Conservation (phyloP, 2,797 vertebrate genomes). For the Manis crassicaudata region DNA sequence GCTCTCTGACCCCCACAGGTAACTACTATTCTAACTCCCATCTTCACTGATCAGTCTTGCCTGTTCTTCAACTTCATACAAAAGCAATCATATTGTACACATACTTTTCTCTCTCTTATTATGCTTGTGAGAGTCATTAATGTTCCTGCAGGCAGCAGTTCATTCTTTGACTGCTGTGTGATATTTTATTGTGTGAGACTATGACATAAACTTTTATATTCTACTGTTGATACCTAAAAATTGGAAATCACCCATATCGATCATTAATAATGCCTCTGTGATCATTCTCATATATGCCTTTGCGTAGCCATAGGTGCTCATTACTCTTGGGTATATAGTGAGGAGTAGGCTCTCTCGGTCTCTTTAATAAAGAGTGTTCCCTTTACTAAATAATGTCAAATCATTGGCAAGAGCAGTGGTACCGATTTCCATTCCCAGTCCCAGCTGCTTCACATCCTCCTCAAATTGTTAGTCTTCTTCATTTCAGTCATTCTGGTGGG, state of each 20-base stretch:
- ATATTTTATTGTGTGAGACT: neutral
- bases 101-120: neutral
- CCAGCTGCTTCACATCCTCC: neutral
- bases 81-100: neutral
- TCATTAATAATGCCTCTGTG: neutral
- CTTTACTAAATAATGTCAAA: neutral
- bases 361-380: neutral
- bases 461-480: neutral
- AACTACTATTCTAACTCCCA: neutral
- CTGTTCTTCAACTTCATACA: neutral
- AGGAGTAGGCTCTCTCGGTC: neutral
- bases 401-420: neutral
- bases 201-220: neutral
- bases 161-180: neutral
- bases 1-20: neutral
- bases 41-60: neutral
- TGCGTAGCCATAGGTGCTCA: neutral
- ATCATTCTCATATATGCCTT: neutral
- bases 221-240: neutral
- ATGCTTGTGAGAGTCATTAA: neutral
- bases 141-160: neutral
- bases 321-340: neutral
- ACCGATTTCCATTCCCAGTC: neutral
- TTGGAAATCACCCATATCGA: too few species aligned
- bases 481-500: neutral